Conservation (phyloP, 2,888 invertebrate species). For the Drosophila demipolita region DNA sequence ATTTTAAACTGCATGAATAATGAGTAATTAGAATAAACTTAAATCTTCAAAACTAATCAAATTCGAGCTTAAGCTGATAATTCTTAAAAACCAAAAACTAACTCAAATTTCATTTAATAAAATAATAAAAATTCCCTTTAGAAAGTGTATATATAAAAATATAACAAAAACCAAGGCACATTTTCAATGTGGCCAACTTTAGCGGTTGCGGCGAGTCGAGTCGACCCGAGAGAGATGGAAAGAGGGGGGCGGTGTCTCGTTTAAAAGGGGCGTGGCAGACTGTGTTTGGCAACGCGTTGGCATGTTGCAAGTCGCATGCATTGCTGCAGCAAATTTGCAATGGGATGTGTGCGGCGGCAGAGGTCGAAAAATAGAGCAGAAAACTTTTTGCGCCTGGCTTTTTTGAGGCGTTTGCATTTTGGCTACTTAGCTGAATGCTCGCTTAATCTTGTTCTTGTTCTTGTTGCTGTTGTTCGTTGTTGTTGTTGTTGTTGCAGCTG, state of each 20-base stretch:
- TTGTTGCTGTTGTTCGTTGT: slow-evolving; percentile 2
- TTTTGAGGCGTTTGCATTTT: slow-evolving; percentile 42
- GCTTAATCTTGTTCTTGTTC: background rate
- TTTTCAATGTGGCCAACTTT: slow-evolving; percentile 49
- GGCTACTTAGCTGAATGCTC: slow-evolving; percentile 41
- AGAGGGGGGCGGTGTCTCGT: background rate
- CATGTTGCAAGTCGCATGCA: slow-evolving; percentile 46
- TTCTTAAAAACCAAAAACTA: background rate
- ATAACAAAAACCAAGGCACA: slow-evolving; percentile 22
- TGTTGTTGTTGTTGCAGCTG: slow-evolving; percentile 6
- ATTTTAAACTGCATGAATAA: too few species aligned
- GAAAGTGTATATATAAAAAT: slow-evolving; percentile 10
- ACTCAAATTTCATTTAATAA: background rate
- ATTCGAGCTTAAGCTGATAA: background rate
- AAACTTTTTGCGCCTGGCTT: slow-evolving; percentile 35
- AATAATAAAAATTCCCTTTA: too few species aligned
- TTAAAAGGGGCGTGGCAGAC: slow-evolving; percentile 44
- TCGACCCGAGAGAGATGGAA: background rate
- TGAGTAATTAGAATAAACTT: too few species aligned
- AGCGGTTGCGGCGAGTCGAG: slow-evolving; percentile 21
- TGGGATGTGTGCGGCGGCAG: background rate
- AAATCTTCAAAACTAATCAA: background rate
- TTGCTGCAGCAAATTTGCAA: slow-evolving; percentile 17
- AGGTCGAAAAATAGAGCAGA: slow-evolving; percentile 23
- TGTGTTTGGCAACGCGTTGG: slow-evolving; percentile 58